Conservation (phyloP, 2,888 invertebrate species). For the Eumacrocentrus americanus region DNA sequence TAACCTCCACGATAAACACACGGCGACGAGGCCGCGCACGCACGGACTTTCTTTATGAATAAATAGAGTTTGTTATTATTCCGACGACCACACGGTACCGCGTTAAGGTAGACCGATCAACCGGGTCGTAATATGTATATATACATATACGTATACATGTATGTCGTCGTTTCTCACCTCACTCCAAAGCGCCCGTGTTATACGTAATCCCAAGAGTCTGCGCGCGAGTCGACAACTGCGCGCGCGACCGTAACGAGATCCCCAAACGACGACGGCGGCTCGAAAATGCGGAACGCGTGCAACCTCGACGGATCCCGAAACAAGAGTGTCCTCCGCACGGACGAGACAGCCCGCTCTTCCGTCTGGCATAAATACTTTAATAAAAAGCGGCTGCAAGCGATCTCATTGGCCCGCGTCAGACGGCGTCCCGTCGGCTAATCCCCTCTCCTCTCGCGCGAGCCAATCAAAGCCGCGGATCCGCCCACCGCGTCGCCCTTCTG, state of each 20-base stretch:
- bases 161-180: background rate
- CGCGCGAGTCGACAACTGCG: conserved; percentile 17
- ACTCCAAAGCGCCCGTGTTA: background rate
- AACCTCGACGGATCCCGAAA: conserved; percentile 56
- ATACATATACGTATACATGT: background rate
- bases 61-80: background rate
- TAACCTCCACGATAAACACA: conserved; percentile 36
- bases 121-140: conserved; percentile 6
- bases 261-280: conserved; percentile 29
- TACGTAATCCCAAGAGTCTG: conserved; percentile 9
- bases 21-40: conserved; percentile 26
- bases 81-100: background rate
- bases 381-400: conserved; percentile 36
- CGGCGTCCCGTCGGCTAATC: conserved; percentile 43
- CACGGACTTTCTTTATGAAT: too few species aligned
- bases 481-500: conserved; percentile 43
- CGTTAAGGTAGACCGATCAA: conserved; percentile 13
- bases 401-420: conserved; percentile 43
- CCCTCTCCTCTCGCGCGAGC: conserved; percentile 35
- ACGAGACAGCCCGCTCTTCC: conserved; percentile 39
- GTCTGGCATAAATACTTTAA: conserved; percentile 34
- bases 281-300: conserved; percentile 47
- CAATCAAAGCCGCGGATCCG: conserved; percentile 47
- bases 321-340: conserved; percentile 56
- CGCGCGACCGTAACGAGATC: conserved; percentile 31